Conservation (phyloP, 2,888 invertebrate genomes). For the Parnassius mnemosyne region DNA sequence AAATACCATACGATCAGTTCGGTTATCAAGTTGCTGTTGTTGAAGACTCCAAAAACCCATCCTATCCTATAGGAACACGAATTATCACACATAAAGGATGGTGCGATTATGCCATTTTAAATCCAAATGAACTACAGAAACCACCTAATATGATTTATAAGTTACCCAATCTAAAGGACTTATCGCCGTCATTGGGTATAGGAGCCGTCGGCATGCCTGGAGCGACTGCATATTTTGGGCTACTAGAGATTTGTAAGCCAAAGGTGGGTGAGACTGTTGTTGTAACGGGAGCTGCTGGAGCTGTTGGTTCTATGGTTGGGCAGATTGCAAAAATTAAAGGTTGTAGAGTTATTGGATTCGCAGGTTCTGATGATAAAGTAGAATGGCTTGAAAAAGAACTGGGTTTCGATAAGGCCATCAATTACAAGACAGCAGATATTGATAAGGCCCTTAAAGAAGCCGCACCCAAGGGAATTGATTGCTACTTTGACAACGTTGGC, state of each 20-base stretch:
- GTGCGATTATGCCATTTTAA: slow-evolving; percentile 45
- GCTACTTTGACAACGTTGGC: slow-evolving; percentile 87
- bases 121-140: slow-evolving; percentile 36
- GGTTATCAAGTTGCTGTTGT: slow-evolving; percentile 57
- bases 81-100: slow-evolving; percentile 82
- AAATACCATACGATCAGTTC: slow-evolving; percentile 44
- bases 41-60: slow-evolving; percentile 79
- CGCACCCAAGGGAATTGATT: slow-evolving; percentile 84
- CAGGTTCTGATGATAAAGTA: slow-evolving; percentile 84
- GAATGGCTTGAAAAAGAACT: slow-evolving; percentile 82
- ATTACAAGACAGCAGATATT: slow-evolving; percentile 83
- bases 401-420: slow-evolving; percentile 84
- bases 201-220: slow-evolving; percentile 84
- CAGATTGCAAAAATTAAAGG: slow-evolving; percentile 86
- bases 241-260: slow-evolving; percentile 82
- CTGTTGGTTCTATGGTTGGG: slow-evolving; percentile 85
- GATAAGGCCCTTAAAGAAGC: slow-evolving; percentile 75
- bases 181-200: slow-evolving; percentile 71
- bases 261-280: slow-evolving; percentile 84
- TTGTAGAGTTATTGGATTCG: slow-evolving; percentile 81
- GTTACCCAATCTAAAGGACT: slow-evolving; percentile 73
- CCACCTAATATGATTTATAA: slow-evolving; percentile 33
- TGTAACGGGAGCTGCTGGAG: slow-evolving; percentile 85
- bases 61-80: slow-evolving; percentile 79
- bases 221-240: slow-evolving; percentile 84